Evolutionary conservation across 2,888 invertebrate genomes (phyloP), one percentile per base, ranked within the genome.

Genomic region (Ceratothoa steindachneri): DNA sequence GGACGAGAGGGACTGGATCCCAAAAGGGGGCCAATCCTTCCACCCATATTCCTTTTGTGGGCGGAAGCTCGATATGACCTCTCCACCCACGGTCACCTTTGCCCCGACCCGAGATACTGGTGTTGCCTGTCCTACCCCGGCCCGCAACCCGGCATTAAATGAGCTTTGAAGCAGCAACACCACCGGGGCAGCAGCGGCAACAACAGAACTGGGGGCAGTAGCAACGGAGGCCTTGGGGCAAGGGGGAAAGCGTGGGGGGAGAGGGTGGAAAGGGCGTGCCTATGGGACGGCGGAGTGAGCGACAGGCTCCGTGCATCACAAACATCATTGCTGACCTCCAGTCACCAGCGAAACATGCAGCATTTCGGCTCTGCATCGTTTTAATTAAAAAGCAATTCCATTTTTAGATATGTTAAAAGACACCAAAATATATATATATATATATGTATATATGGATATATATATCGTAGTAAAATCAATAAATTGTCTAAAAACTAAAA

Each of bases 301-400:
- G 65, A 66, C 69, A 67, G 73, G 69, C 77, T 77, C 73, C 77
- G 73, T 73, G 77, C 77, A 77, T 77, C 77, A 77, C 77, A 77
- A 77, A 73, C 77, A 77, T 71, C 68, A 71, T 77, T 24, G 71
- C 71, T 69, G 71, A 67, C 73, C 77, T 73, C 73, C 77, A 70
- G 77, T 77, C 73, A 73, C 73, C 77, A 73, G 77, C 77, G 73
- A 66, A n/a, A 73, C 77, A 77, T 77, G 77, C 77, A 77, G 77
- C 77, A 73, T 73, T 71, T 77, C 73, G 73, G 77, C 77, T 77
- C 77, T 77, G 77, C 77, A 66, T 73, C 71, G 73, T 60, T 60
- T 60, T 77, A 70, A 71, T 71, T 77, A 69, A 71, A 73, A 77
- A 73, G 75, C 75, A 73, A 77, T 60, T 60, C 60, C 60, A 24